A percentile compares a stretch with the other conserved stretches of the same genome.
phyloP scores from a whole-genome alignment of 2,888 invertebrate genomes.

The Caenorhabditis afra region DNA sequence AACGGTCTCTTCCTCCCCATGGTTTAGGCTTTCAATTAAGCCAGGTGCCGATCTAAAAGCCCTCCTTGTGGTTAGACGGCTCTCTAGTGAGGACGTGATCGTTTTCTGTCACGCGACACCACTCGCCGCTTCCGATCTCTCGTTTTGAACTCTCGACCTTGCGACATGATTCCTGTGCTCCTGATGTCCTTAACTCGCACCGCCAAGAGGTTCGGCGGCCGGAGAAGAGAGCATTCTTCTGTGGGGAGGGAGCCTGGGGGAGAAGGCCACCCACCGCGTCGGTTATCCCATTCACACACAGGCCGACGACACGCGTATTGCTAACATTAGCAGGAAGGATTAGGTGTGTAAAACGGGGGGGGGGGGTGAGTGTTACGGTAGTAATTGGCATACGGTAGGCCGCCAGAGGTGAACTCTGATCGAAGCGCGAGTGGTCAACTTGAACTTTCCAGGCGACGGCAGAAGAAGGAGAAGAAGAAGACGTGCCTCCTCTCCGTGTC shows the following conservation, averaged over 20 bases:
- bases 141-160: no score
- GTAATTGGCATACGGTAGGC: slow-evolving; percentile 18
- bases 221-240: no score
- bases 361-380: slow-evolving; percentile 13
- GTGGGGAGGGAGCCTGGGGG: background rate
- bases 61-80: no score
- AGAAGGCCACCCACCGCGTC: slow-evolving; percentile 55
- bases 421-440: slow-evolving; percentile 11
- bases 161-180: no score
- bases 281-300: slow-evolving; percentile 58
- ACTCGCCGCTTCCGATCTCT: no score
- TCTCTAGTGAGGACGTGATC: no score
- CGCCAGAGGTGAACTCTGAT: slow-evolving; percentile 34
- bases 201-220: no score
- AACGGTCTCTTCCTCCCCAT: no score
- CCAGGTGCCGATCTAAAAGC: no score
- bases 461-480: slow-evolving; percentile 9
- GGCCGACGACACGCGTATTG: slow-evolving; percentile 26
- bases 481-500: slow-evolving; percentile 19
- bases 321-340: slow-evolving; percentile 63
- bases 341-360: slow-evolving; percentile 52
- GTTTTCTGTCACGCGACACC: no score
- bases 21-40: no score
- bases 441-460: background rate
- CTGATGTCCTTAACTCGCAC: no score